Percentiles rank a stretch among this genome's conserved stretches.
phyloP scores from a whole-genome alignment of 23 tunicate genomes.

The Ciona savignyi region DNA sequence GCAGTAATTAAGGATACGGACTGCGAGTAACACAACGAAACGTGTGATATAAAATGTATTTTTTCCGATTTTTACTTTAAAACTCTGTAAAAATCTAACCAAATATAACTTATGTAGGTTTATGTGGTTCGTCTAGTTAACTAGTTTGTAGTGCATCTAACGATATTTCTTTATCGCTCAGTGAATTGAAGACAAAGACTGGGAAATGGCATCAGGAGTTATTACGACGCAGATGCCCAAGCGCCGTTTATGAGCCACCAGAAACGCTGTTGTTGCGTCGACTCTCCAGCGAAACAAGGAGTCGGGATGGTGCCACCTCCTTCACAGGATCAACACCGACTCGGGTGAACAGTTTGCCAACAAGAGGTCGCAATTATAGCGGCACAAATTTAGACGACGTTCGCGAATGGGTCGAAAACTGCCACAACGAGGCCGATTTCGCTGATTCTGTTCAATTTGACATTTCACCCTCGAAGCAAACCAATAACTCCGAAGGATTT shows the following conservation, averaged over 20 bases:
- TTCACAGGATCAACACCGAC: not conserved
- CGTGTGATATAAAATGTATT: too few relatives aligned
- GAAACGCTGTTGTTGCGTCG: not conserved
- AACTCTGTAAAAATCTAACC: too few relatives aligned
- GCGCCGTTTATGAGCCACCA: constrained; percentile 6
- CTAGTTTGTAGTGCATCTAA: too few relatives aligned
- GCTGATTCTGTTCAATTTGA: too few relatives aligned
- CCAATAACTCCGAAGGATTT: too few relatives aligned
- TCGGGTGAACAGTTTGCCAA: not conserved
- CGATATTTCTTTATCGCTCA: constrained; percentile 4
- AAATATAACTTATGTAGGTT: too few relatives aligned
- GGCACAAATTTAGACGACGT: not conserved
- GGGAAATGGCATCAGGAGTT: constrained; percentile 53
- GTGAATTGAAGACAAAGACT: constrained; percentile 38
- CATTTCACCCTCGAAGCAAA: too few relatives aligned
- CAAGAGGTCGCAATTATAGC: not conserved
- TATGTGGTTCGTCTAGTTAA: too few relatives aligned
- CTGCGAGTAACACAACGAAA: too few relatives aligned
- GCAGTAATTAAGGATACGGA: too few relatives aligned
- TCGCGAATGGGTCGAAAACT: constrained; percentile 4
- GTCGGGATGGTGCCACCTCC: not conserved
- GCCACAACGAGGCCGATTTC: not conserved
- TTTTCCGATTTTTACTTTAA: too few relatives aligned
- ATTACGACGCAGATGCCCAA: constrained; percentile 7
- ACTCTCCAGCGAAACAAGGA: constrained; percentile 14